Conservation (phyloP, 2,888 invertebrate genomes). For the Girardia tigrina region DNA sequence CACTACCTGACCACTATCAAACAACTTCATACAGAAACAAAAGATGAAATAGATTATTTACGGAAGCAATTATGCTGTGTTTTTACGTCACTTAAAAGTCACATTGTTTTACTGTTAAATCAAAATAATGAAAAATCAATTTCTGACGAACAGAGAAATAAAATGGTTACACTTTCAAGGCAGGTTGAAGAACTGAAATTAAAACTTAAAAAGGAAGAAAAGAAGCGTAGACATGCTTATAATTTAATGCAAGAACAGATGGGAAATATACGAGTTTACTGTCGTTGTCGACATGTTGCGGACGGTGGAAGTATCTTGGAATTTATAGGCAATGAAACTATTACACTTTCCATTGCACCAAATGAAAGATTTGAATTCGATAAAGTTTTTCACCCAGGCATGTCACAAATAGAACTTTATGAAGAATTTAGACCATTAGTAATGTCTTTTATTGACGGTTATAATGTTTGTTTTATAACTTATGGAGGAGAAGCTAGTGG, state of each 20-base stretch:
- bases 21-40: conserved; percentile 4
- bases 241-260: conserved; percentile 15
- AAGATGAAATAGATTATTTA: background rate
- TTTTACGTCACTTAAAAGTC: background rate
- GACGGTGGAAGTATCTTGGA: conserved; percentile 6
- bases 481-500: conserved; percentile 36
- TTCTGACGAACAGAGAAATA: background rate
- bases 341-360: background rate
- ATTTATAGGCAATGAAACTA: background rate
- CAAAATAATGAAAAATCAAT: background rate
- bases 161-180: background rate
- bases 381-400: conserved; percentile 3
- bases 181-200: conserved; percentile 15
- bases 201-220: conserved; percentile 8
- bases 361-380: conserved; percentile 13
- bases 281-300: background rate
- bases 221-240: conserved; percentile 7
- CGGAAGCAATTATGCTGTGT: background rate
- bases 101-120: background rate
- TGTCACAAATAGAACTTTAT: conserved; percentile 21
- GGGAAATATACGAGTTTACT: conserved; percentile 3
- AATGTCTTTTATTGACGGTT: conserved; percentile 33
- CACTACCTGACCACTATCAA: background rate
- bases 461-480: conserved; percentile 34
- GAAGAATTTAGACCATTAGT: conserved; percentile 34